Percentiles rank a stretch among this genome's conserved stretches.
Evolutionary conservation across 2,888 invertebrate genomes (phyloP).

Genomic region (Paralinhomoeus sp.): DNA sequence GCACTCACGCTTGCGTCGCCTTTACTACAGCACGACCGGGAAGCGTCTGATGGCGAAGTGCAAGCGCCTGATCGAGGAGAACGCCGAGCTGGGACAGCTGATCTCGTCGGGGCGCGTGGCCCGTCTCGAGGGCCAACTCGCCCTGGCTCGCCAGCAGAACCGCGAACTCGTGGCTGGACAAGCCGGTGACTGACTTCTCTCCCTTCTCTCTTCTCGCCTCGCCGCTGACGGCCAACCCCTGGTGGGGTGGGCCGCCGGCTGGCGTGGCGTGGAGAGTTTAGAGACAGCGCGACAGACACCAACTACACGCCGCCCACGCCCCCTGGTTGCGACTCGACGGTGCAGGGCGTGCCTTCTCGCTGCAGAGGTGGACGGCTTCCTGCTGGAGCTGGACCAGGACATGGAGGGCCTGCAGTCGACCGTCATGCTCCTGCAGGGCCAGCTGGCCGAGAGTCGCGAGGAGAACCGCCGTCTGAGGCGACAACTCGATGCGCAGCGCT

Average conservation of each 20-base stretch:
- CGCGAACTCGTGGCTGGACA: slow-evolving; percentile 90
- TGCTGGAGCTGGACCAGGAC: slow-evolving; percentile 85
- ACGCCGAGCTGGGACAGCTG: slow-evolving; percentile 84
- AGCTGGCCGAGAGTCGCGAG: slow-evolving; percentile 49
- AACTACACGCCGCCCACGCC: too few relatives aligned
- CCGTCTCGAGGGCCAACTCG: slow-evolving; percentile 78
- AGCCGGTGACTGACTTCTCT: slow-evolving; percentile 42
- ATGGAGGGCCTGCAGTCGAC: slow-evolving; percentile 94
- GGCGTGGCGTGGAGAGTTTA: neutral
- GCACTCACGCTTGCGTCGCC: neutral
- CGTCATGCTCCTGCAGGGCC: slow-evolving; percentile 73
- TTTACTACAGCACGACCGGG: slow-evolving; percentile 55
- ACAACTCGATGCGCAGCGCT: too few relatives aligned
- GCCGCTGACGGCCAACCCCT: neutral
- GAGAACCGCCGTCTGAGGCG: slow-evolving; percentile 25
- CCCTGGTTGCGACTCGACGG: too few relatives aligned
- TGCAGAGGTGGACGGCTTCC: slow-evolving; percentile 73
- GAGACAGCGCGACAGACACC: neutral
- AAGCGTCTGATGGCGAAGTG: slow-evolving; percentile 94
- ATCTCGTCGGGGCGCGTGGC: slow-evolving; percentile 80
- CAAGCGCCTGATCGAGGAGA: slow-evolving; percentile 74
- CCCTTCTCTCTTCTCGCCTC: neutral
- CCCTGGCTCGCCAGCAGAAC: slow-evolving; percentile 75
- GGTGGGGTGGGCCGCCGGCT: neutral
- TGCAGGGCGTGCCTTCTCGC: slow-evolving; percentile 5